These are phyloP conservation scores for Hyposmocoma kahamanoa DNA, from an alignment of 1,140 invertebrate species.

Conservation along the genomic window DNA sequence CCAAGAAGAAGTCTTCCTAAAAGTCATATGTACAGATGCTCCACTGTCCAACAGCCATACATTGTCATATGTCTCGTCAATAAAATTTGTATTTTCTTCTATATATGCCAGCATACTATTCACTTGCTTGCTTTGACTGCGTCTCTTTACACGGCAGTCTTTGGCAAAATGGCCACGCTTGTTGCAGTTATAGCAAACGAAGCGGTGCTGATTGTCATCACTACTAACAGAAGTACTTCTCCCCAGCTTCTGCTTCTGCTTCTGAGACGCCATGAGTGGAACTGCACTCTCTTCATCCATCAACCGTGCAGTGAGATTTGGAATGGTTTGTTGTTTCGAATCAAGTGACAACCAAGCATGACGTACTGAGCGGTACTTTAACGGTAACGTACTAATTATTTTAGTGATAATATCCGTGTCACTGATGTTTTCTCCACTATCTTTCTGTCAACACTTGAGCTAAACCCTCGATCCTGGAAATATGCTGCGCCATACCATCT, in stretches of 20 bases:
- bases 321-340: constrained; percentile 31
- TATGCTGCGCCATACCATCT: constrained; percentile 26
- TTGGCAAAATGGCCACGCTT: constrained; percentile 20
- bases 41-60: constrained; percentile 43
- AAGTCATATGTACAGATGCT: constrained; percentile 37
- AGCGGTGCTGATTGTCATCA: not conserved
- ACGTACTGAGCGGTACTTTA: constrained; percentile 29
- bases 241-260: constrained; percentile 18
- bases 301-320: constrained; percentile 28
- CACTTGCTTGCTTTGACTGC: constrained; percentile 12
- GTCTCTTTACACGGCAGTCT: constrained; percentile 22
- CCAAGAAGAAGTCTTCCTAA: constrained; percentile 22
- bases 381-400: constrained; percentile 6
- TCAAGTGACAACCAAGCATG: constrained; percentile 35
- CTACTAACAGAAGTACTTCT: not conserved
- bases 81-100: constrained; percentile 15
- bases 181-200: constrained; percentile 22
- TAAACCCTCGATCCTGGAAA: constrained; percentile 31
- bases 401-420: constrained; percentile 32
- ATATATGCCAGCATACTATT: constrained; percentile 21
- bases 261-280: no score
- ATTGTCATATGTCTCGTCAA: constrained; percentile 16
- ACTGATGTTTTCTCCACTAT: constrained; percentile 27
- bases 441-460: constrained; percentile 26
- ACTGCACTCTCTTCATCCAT: constrained; percentile 32